phyloP scores from a whole-genome alignment of 2,888 invertebrate species.

The Idaea dimidiata region DNA sequence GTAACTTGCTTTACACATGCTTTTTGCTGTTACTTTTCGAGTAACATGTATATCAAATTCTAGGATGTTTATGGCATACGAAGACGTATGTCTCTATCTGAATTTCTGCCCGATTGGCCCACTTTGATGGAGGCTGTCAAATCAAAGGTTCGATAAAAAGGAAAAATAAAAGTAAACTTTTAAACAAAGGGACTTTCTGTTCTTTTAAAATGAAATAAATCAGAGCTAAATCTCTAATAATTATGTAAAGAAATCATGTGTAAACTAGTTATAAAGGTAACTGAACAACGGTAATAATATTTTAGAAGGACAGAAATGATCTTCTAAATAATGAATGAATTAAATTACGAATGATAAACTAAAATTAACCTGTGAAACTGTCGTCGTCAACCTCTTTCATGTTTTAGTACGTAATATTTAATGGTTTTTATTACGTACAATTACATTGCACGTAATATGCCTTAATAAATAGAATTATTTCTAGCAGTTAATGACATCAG shows the following conservation, averaged over 20 bases:
- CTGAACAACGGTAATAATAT: slow-evolving; percentile 16
- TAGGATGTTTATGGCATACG: slow-evolving; percentile 85
- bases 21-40: slow-evolving; percentile 37
- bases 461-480: not conserved
- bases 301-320: slow-evolving; percentile 52
- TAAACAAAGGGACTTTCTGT: slow-evolving; percentile 44
- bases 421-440: slow-evolving; percentile 1
- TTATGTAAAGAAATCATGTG: not conserved
- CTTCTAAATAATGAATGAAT: slow-evolving; percentile 68
- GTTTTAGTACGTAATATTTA: slow-evolving; percentile 9
- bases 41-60: slow-evolving; percentile 72
- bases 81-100: slow-evolving; percentile 85
- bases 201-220: slow-evolving; percentile 45
- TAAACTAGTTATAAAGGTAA: not conserved
- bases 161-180: slow-evolving; percentile 54
- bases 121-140: slow-evolving; percentile 84
- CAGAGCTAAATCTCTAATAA: not conserved
- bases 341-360: slow-evolving; percentile 61
- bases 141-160: slow-evolving; percentile 84
- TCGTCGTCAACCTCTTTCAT: slow-evolving; percentile 37
- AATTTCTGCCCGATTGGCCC: slow-evolving; percentile 90
- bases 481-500: slow-evolving; percentile 34
- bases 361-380: slow-evolving; percentile 49
- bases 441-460: not conserved
- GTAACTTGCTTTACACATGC: slow-evolving; percentile 35